These are phyloP conservation scores for Phycodurus eques DNA, from an alignment of 2,113 vertebrate species.

Conservation along the genomic window DNA sequence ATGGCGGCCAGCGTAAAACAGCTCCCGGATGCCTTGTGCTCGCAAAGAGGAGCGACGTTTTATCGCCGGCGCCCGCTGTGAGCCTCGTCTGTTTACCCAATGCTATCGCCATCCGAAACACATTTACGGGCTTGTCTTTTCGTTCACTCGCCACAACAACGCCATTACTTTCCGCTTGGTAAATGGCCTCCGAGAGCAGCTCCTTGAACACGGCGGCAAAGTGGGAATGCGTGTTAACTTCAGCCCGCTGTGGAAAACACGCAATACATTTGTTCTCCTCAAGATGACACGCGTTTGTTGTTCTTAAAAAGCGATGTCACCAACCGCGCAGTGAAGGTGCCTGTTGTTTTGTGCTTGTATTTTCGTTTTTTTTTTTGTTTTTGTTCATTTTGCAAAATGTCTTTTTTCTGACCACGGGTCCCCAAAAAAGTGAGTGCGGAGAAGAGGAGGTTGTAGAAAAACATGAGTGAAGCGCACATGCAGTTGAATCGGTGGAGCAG, in stretches of 20 bases:
- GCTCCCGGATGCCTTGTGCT: neutral
- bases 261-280: neutral
- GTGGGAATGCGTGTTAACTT: neutral
- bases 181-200: neutral
- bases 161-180: neutral
- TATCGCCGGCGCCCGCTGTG: neutral
- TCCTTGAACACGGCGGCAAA: neutral
- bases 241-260: neutral
- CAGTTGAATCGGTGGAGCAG: too few species aligned
- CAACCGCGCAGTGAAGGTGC: too few species aligned
- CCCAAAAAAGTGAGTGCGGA: too few species aligned
- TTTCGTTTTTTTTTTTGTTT: too few species aligned
- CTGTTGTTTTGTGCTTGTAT: too few species aligned
- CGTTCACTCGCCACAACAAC: neutral
- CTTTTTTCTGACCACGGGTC: too few species aligned
- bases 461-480: too few species aligned
- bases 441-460: too few species aligned
- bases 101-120: neutral
- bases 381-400: too few species aligned
- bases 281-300: neutral
- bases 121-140: neutral
- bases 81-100: constrained; percentile 1
- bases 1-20: neutral
- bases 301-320: neutral
- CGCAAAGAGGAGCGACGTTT: neutral